Evolutionary conservation across 2,797 vertebrate genomes (phyloP), one percentile per base, ranked within the genome.

Genomic region (Catamblyrhynchus diadema): DNA sequence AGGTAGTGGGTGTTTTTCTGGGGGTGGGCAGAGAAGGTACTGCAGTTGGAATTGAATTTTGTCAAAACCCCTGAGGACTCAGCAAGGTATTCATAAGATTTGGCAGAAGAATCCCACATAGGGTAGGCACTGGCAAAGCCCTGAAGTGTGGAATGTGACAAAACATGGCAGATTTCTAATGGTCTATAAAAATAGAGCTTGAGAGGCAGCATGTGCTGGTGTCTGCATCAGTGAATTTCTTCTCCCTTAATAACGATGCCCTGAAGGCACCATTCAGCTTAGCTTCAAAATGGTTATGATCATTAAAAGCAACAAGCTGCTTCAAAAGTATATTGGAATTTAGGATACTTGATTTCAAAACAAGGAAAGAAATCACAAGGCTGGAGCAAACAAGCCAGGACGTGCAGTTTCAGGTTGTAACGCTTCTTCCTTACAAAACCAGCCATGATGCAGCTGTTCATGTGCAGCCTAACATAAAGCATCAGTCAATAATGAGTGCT

Each of bases 221-320:
- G 86, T 67, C 78, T 82, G 57, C 51, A 39, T 51, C 45, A 23
- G 44, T 21, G 79, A 42, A 59, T 80, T 74, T 73, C 79, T 86
- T 22, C 65, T 80, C 21, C 48, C 44, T 70, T 59, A 59, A 24
- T 56, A 94, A 64, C 0, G 0, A 24, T 66, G 67, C 93, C 86
- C 57, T 60, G 37, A 71, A 80, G 89, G 72, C 56, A 45, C 72
- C 19, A 3, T 59, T 82, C 67, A n/a, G 62, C 37, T 82, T 56
- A 20, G 21, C 77, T 89, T 71, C 81, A 15, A n/a, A 81, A 67
- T 33, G 37, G 56, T 62, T 10, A 1, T 27, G 65, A 77, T 71
- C 69, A 37, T 81, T 91, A 83, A 94, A 87, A 61, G 67, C 88
- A 91, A 75, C 47, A 92, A 59, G 44, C 61, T 90, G 56, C 80